These are phyloP conservation scores for Hippocampus barbouri DNA, from an alignment of 2,113 vertebrate species.

Conservation along the genomic window DNA sequence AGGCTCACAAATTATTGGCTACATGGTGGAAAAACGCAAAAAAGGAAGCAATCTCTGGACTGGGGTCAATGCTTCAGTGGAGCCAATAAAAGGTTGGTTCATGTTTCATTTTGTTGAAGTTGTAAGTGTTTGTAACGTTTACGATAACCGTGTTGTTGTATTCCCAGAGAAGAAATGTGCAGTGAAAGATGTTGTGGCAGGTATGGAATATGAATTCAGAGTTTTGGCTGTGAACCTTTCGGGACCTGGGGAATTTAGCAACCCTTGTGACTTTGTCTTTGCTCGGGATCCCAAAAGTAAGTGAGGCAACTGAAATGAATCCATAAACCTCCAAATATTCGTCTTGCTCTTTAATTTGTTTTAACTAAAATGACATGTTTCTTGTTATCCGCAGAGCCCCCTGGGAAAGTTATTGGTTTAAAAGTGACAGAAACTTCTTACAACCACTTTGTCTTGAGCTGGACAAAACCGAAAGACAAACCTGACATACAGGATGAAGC, in stretches of 20 bases:
- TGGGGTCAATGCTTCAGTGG: conserved; percentile 65
- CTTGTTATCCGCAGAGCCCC: conserved; percentile 67
- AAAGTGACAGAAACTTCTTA: conserved; percentile 76
- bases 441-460: conserved; percentile 76
- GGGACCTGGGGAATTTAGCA: conserved; percentile 78
- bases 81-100: conserved; percentile 72
- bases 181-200: conserved; percentile 73
- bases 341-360: not conserved
- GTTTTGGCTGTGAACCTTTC: conserved; percentile 81
- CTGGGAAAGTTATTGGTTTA: conserved; percentile 77
- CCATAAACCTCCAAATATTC: not conserved
- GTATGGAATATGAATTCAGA: conserved; percentile 84
- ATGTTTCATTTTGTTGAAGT: not conserved
- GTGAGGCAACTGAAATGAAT: conserved; percentile 27
- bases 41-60: conserved; percentile 81
- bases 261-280: conserved; percentile 72
- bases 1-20: conserved; percentile 76
- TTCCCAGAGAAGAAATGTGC: conserved; percentile 75
- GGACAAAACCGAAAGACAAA: conserved; percentile 74
- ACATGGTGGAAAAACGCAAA: conserved; percentile 83
- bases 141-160: not conserved
- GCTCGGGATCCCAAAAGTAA: conserved; percentile 80
- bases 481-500: conserved; percentile 67
- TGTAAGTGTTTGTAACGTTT: not conserved
- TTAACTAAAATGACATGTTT: not conserved